Evolutionary conservation across 2,797 vertebrate species (phyloP).

Genomic region (Cossypha caffra): DNA sequence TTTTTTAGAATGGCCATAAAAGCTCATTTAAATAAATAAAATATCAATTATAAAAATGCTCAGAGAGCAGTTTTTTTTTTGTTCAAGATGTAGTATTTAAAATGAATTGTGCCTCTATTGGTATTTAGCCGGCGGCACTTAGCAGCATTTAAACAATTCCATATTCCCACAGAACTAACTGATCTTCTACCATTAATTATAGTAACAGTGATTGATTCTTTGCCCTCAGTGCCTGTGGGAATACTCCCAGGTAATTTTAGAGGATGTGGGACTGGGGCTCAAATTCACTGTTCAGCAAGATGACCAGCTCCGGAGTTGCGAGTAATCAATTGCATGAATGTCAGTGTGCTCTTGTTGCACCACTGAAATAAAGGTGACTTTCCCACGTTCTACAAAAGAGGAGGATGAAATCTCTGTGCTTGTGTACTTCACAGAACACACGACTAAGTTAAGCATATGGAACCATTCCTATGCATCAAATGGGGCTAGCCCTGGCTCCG

Average conservation of each 20-base stretch:
- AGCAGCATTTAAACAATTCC: not conserved
- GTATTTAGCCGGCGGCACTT: not conserved
- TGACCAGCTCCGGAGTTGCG: not conserved
- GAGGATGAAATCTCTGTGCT: not conserved
- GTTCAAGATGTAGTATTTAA: not conserved
- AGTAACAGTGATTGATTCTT: not conserved
- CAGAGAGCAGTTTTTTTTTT: not conserved
- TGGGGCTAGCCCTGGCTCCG: not conserved
- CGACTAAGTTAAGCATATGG: not conserved
- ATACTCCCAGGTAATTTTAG: slow-evolving; percentile 4
- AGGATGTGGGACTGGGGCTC: not conserved
- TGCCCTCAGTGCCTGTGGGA: not conserved
- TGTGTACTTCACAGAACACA: not conserved
- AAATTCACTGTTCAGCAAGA: not conserved
- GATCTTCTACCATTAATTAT: slow-evolving; percentile 22
- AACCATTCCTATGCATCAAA: not conserved
- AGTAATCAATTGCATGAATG: not conserved
- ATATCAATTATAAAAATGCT: not conserved
- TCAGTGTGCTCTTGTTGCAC: not conserved
- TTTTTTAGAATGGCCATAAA: not conserved
- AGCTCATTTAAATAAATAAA: not conserved
- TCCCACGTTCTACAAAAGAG: not conserved
- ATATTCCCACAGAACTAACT: not conserved
- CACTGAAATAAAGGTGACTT: not conserved
- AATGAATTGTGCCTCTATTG: not conserved